Base-by-base conservation (phyloP, 2,113 vertebrate genomes). In the Perccottus glenii region DNA sequence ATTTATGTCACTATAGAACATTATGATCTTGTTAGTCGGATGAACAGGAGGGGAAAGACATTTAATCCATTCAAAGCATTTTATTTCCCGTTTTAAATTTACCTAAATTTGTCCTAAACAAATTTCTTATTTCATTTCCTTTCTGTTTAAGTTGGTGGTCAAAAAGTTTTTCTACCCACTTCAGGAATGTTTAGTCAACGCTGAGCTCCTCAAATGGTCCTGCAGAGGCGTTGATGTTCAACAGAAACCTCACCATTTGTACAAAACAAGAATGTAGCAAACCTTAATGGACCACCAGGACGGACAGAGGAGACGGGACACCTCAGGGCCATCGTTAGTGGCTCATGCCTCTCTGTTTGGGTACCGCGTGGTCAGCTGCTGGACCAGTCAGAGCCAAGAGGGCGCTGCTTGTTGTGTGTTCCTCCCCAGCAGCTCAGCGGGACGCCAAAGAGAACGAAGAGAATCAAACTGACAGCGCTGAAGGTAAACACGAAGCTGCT, bases 271-370 rank as follows among this genome's bases (percentile, higher is more conserved):
- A 90, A 89, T 90, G 87, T 89, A 87, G 78, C 89, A 82, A 76
- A 87, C 64, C 64, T 84, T 27, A 90, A 72, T 51, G 83, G 94
- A 92, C 94, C 94, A 95, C 94, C 94, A 94, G 73, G 70, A 77
- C 27, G 12, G n/a, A 82, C 14, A 33, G 50, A 11, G 32, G 15
- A 12, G 62, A 59, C 50, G 5, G 62, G 58, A 73, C 75, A 64
- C 66, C 58, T 60, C 48, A 3, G 67, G 66, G 64, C 47, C 67
- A 55, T 65, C 55, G 52, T 79, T 58, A 77, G 63, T 57, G 5
- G 3, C 14, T 55, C 48, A 27, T 12, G 8, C 32, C 40, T 32
- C n/a, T 14, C 44, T 27, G 74, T 63, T 16, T 58, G 61, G 40
- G 44, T 43, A n/a, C 35, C 11, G 5, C 44, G 40, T 50, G 15